Conservation (phyloP, 1,140 invertebrate genomes). For the Papilio polytes region DNA sequence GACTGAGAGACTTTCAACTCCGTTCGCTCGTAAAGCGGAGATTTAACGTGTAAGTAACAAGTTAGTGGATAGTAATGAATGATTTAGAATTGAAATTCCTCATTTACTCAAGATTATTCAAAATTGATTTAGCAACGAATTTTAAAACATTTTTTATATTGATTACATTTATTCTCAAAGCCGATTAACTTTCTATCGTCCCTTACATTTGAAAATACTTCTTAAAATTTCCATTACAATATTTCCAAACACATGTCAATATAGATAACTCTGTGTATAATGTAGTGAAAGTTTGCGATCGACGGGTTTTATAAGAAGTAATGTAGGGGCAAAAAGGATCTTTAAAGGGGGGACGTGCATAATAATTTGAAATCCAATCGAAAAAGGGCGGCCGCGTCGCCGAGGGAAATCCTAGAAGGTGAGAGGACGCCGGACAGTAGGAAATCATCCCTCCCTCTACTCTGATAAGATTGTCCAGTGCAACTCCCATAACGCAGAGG, state of each 20-base stretch:
- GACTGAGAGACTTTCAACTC: slow-evolving; percentile 37
- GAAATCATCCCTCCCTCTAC: slow-evolving; percentile 73
- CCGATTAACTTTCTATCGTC: neutral
- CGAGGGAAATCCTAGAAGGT: slow-evolving; percentile 78
- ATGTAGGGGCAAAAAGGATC: slow-evolving; percentile 38
- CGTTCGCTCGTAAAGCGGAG: slow-evolving; percentile 34
- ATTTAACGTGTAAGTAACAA: slow-evolving; percentile 40
- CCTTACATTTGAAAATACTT: neutral
- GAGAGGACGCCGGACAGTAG: slow-evolving; percentile 76
- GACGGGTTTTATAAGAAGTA: slow-evolving; percentile 15
- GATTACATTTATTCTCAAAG: too few relatives aligned
- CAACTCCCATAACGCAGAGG: slow-evolving; percentile 80
- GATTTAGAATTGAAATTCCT: neutral
- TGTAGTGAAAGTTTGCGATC: neutral
- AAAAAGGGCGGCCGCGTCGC: slow-evolving; percentile 52
- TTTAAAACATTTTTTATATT: too few relatives aligned
- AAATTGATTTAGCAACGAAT: neutral
- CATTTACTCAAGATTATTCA: neutral
- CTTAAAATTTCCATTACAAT: neutral
- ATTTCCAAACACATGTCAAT: neutral
- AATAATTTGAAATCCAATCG: slow-evolving; percentile 78
- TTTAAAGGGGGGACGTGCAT: slow-evolving; percentile 63
- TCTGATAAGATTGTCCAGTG: slow-evolving; percentile 82
- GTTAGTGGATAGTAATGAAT: slow-evolving; percentile 31
- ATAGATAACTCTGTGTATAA: neutral